Evolutionary conservation across 2,888 invertebrate genomes (phyloP).

Genomic region (Herminia tarsipennalis): DNA sequence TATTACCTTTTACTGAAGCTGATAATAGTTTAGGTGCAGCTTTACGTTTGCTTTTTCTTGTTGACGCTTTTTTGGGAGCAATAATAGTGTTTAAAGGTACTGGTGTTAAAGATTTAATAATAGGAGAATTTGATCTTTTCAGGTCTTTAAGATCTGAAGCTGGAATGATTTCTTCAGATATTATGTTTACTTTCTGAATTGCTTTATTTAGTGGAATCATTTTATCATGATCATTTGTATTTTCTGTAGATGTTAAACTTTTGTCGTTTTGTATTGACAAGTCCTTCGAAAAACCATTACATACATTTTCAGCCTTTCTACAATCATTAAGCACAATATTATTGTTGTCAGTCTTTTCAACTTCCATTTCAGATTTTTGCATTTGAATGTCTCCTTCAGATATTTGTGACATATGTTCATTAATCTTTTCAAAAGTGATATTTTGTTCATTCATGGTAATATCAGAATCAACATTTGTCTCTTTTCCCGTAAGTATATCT

Average conservation of each 20-base stretch:
- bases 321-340: neutral
- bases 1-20: too few species aligned
- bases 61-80: too few species aligned
- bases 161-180: constrained; percentile 58
- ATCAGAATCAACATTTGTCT: neutral
- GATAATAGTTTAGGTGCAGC: too few species aligned
- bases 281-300: constrained; percentile 12
- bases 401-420: neutral
- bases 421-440: neutral
- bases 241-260: constrained; percentile 12
- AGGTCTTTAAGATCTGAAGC: constrained; percentile 42
- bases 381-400: neutral
- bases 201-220: constrained; percentile 8
- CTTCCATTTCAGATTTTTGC: neutral
- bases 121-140: constrained; percentile 27
- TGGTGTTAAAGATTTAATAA: constrained; percentile 40
- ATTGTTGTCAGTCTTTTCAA: neutral
- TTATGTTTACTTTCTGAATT: constrained; percentile 53
- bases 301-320: neutral
- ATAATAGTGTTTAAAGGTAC: constrained; percentile 47
- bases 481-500: too few species aligned
- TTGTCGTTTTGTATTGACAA: constrained; percentile 1
- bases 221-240: neutral
- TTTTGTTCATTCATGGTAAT: neutral
- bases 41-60: too few species aligned